Percentiles rank a stretch among this genome's conserved stretches.
Conservation (phyloP, 2,113 vertebrate species). For the Sinocyclocheilus maitianheensis region DNA sequence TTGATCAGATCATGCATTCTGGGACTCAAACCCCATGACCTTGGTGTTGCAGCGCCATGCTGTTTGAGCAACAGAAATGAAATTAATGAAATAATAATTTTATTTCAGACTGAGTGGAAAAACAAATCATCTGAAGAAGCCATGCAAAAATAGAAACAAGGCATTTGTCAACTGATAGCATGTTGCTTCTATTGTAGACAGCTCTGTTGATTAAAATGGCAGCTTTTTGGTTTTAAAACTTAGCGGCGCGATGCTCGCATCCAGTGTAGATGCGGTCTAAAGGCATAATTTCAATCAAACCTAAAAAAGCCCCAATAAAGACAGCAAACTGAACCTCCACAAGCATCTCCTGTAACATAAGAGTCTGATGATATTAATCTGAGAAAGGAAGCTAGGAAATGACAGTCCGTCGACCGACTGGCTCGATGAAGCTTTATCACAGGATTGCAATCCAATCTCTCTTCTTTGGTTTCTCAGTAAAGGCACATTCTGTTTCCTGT, state of each 20-base stretch:
- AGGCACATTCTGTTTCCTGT: slow-evolving; percentile 32
- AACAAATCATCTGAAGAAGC: background rate
- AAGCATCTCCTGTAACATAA: slow-evolving; percentile 30
- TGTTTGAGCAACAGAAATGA: background rate
- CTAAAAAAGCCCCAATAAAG: background rate
- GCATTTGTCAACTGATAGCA: background rate
- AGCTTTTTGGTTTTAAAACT: background rate
- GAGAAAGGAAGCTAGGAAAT: slow-evolving; percentile 20
- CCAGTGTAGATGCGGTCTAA: background rate
- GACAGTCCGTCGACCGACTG: background rate
- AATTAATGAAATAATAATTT: background rate
- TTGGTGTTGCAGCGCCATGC: background rate
- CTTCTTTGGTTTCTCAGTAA: slow-evolving; percentile 21
- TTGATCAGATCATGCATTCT: background rate
- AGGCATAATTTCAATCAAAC: background rate
- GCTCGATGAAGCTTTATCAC: background rate
- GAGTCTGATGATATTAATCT: slow-evolving; percentile 19
- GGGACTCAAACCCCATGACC: background rate
- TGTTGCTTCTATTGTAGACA: background rate
- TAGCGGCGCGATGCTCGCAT: background rate
- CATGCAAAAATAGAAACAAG: background rate
- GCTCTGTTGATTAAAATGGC: background rate
- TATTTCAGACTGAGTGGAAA: background rate
- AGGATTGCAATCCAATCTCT: slow-evolving; percentile 20
- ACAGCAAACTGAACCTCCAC: slow-evolving; percentile 10